Evolutionary conservation across 2,797 vertebrate genomes (phyloP).

Genomic region (Tarsius wallacei): DNA sequence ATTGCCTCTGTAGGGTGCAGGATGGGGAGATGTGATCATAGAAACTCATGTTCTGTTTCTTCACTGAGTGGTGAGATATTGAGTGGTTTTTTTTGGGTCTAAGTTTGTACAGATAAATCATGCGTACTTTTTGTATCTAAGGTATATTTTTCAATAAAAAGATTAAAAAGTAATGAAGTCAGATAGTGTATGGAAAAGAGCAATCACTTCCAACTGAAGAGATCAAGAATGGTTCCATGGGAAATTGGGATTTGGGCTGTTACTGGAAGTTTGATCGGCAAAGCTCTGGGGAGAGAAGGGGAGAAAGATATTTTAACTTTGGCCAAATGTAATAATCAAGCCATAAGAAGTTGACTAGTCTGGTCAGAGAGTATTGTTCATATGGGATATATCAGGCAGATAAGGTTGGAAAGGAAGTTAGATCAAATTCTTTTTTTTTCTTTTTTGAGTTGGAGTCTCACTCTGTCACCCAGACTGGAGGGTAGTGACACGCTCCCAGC

Average conservation of each 20-base stretch:
- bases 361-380: neutral
- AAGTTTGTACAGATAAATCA: neutral
- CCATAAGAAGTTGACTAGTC: neutral
- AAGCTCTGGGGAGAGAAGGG: neutral
- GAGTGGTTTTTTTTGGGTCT: conserved; percentile 37
- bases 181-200: neutral
- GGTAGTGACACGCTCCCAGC: no score
- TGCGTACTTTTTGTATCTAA: neutral
- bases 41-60: neutral
- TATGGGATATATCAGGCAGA: neutral
- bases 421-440: neutral
- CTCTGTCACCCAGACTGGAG: no score
- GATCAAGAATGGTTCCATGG: neutral
- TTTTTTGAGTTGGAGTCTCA: no score
- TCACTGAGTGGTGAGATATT: neutral
- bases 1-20: neutral
- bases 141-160: neutral
- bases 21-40: neutral
- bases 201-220: neutral
- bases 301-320: neutral
- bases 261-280: neutral
- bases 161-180: neutral
- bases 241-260: neutral
- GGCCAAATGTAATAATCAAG: neutral
- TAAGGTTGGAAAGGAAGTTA: neutral